Percentiles rank a stretch among this genome's conserved stretches.
phyloP scores from a whole-genome alignment of 2,888 invertebrate genomes.

The Nowickia ferox region DNA sequence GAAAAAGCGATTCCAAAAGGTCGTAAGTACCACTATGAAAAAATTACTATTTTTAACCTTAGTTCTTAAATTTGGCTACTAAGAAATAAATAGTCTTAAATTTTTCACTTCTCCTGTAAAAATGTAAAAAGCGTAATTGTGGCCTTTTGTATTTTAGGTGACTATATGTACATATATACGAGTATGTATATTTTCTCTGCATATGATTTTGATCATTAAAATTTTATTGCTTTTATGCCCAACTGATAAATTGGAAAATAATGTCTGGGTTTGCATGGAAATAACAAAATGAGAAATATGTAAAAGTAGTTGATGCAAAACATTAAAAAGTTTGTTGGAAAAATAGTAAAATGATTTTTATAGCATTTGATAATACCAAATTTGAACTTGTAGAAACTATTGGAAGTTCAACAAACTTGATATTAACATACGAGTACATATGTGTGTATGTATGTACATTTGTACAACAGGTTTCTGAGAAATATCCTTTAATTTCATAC shows the following conservation, averaged over 20 bases:
- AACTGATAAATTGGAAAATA: constrained; percentile 48
- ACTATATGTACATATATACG: no score
- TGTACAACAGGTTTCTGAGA: constrained; percentile 51
- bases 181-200: no score
- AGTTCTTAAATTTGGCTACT: no score
- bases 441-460: not conserved
- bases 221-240: constrained; percentile 5
- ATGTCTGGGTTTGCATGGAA: constrained; percentile 5
- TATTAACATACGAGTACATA: not conserved
- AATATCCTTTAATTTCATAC: constrained; percentile 36
- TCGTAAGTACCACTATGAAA: no score
- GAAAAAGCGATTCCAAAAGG: no score
- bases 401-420: constrained; percentile 13
- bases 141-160: no score
- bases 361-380: not conserved
- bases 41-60: no score
- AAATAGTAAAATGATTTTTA: constrained; percentile 4
- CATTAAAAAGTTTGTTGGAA: constrained; percentile 10
- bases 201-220: no score
- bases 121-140: no score
- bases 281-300: not conserved
- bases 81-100: no score
- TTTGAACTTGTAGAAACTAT: not conserved
- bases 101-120: no score
- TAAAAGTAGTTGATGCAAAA: constrained; percentile 21